A percentile compares a stretch with the other conserved stretches of the same genome.
Evolutionary conservation across 2,113 vertebrate genomes (phyloP).

Genomic region (Hippolais icterina): DNA sequence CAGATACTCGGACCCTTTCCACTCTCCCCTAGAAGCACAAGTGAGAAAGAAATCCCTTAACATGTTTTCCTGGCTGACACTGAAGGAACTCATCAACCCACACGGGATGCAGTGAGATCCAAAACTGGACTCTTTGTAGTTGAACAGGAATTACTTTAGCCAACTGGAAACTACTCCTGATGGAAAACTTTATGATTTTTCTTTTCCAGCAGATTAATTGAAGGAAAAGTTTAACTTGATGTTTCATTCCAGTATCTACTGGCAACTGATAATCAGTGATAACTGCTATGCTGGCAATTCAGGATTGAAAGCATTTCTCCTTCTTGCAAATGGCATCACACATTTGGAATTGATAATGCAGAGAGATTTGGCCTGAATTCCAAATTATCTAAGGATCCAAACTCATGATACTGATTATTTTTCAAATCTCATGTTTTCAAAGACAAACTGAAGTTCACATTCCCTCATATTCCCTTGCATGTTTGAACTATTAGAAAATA

Average conservation of each 20-base stretch:
- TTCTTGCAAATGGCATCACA: background rate
- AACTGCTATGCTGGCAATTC: background rate
- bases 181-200: slow-evolving; percentile 2
- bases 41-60: background rate
- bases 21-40: background rate
- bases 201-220: slow-evolving; percentile 43
- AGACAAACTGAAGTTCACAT: background rate
- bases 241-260: slow-evolving; percentile 11
- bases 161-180: slow-evolving; percentile 44
- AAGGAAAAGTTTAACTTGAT: slow-evolving; percentile 24
- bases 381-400: slow-evolving; percentile 23
- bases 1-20: background rate
- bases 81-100: background rate
- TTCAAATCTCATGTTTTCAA: slow-evolving; percentile 27
- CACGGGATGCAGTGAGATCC: background rate
- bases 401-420: slow-evolving; percentile 33
- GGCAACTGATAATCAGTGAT: background rate
- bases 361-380: slow-evolving; percentile 15
- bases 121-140: slow-evolving; percentile 36
- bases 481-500: background rate
- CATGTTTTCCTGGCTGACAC: background rate
- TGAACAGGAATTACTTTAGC: background rate
- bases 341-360: slow-evolving; percentile 45
- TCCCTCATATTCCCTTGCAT: background rate
- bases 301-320: background rate